Percentiles rank a stretch among this genome's conserved stretches.
Evolutionary conservation across 1,140 invertebrate genomes (phyloP).

Genomic region (Colletes gigas): DNA sequence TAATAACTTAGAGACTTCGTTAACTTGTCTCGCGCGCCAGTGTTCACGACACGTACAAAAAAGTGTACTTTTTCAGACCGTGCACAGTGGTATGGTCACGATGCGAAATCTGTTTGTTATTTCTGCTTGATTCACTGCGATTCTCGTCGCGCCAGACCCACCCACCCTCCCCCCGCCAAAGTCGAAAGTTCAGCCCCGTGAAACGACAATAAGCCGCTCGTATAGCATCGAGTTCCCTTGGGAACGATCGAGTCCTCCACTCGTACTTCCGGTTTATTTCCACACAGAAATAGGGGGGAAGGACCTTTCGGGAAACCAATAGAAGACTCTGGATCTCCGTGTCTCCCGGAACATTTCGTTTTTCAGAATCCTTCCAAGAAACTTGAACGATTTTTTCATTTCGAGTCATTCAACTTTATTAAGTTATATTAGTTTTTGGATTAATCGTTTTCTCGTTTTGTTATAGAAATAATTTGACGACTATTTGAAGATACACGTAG

Average conservation of each 20-base stretch:
- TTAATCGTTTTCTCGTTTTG: too few species aligned
- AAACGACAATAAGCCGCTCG: constrained; percentile 50
- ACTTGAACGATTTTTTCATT: neutral
- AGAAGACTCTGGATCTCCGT: neutral
- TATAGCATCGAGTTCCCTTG: constrained; percentile 19
- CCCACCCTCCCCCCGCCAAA: constrained; percentile 1
- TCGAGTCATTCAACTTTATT: neutral
- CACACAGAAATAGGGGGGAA: neutral
- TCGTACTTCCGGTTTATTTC: neutral
- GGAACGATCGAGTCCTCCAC: constrained; percentile 20
- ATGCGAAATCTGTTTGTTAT: constrained; percentile 68
- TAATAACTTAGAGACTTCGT: constrained; percentile 64
- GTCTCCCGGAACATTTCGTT: neutral
- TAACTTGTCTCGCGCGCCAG: constrained; percentile 41
- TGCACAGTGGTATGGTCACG: neutral
- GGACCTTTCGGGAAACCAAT: neutral
- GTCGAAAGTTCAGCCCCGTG: constrained; percentile 50
- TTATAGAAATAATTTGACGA: too few species aligned
- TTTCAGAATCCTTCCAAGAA: neutral
- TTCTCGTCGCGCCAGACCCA: neutral
- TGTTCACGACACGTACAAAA: constrained; percentile 23
- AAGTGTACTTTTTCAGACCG: constrained; percentile 19
- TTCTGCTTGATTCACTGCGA: constrained; percentile 56
- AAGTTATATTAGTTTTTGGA: neutral
- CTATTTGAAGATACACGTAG: too few species aligned